Base-by-base conservation (phyloP, 1,140 invertebrate species). In the Macrobrachium rosenbergii region DNA sequence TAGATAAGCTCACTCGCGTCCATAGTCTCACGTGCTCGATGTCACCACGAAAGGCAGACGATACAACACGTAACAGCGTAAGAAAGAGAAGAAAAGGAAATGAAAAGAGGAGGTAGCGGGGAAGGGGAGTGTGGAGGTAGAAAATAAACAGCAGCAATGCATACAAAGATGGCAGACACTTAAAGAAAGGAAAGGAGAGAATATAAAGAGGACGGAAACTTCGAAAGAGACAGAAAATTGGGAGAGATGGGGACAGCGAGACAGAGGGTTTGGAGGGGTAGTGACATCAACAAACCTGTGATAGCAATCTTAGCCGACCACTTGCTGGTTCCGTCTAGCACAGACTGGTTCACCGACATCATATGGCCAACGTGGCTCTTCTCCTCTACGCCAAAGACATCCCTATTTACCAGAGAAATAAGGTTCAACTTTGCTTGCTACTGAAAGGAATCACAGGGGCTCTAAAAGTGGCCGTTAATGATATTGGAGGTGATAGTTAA, bases 281-380 rank as follows among this genome's bases (percentile, higher is more conserved):
- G 59, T 76, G 78, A 83, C 63, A 60, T 69, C 90, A 91, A 95
- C 96, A 96, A 97, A 98, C 98, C 97, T 97, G 97, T 99, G 92
- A 99, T 98, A 91, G 98, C 98, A 93, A 99, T 99, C 95, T 99
- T 99, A 90, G 98, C 98, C 91, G 98, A 99, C 99, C 99, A 99
- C 94, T 99, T 99, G 92, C 98, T 99, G 81, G 98, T 99, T 91
- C 99, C 99, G 93, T 99, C 99, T 92, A 99, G 94, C 90, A 99
- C 98, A 91, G 96, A 97, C 93, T 99, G 97, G 94, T 99, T 99
- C 88, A 99, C 97, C 64, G 97, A 95, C 93, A 97, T 98, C 97
- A 99, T 98, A 93, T 99, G 97, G 91, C 97, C 97, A 87, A 95
- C 94, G 93, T 99, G 98, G 91, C 95, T 96, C 93, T 98, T 97